Evolutionary conservation across 2,113 vertebrate genomes (phyloP).

Genomic region (Tapirus terrestris): DNA sequence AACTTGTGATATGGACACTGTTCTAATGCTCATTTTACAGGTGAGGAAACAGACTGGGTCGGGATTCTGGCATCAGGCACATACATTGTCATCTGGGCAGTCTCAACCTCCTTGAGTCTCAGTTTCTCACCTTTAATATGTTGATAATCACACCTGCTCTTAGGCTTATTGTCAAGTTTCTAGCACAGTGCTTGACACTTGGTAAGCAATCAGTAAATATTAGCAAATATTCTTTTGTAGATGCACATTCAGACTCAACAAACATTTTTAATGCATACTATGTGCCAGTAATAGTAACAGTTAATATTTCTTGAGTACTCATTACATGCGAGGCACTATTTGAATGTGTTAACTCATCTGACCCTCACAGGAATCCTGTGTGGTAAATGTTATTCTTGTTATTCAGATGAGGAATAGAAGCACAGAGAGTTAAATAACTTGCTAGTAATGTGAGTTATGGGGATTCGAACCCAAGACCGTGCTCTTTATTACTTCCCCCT

Average conservation of each 20-base stretch:
- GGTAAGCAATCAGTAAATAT: background rate
- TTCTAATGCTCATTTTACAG: background rate
- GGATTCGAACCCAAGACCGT: background rate
- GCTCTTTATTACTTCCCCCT: background rate
- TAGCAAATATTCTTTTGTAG: background rate
- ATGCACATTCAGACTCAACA: background rate
- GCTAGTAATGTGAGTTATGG: background rate
- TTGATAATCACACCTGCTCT: background rate
- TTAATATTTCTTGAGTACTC: background rate
- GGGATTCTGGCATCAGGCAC: background rate
- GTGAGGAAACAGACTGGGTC: background rate
- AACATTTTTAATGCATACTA: background rate
- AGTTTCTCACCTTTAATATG: background rate
- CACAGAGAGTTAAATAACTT: background rate
- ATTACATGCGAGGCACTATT: background rate
- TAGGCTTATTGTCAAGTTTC: background rate
- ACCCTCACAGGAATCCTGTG: background rate
- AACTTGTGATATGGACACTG: too few relatives aligned
- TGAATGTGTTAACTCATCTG: background rate
- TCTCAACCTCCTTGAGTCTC: background rate
- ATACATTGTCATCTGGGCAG: background rate
- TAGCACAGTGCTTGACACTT: background rate
- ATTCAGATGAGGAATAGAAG: background rate
- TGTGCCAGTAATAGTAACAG: background rate
- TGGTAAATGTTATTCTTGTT: background rate